These are phyloP conservation scores for Phoebastria nigripes DNA, from an alignment of 2,797 vertebrate genomes.

Conservation along the genomic window DNA sequence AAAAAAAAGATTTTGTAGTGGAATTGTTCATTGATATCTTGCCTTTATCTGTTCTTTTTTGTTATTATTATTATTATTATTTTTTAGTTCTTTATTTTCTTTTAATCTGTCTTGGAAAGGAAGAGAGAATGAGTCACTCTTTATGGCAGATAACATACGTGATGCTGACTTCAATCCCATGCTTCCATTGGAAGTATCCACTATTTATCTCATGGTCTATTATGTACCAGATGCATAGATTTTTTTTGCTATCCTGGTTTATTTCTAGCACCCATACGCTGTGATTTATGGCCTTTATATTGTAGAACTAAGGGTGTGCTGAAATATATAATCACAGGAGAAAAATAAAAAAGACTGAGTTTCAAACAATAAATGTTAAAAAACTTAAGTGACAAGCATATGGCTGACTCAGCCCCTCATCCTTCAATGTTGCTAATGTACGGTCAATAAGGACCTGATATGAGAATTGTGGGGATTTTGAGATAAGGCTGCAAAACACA, in stretches of 20 bases:
- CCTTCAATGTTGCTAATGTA: background rate
- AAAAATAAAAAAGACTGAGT: background rate
- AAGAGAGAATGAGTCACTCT: background rate
- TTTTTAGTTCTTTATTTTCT: background rate
- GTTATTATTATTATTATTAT: too few relatives aligned
- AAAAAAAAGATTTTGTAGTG: background rate
- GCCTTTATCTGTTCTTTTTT: background rate
- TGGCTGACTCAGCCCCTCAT: background rate
- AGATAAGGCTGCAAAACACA: background rate
- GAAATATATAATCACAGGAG: background rate
- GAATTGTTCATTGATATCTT: background rate
- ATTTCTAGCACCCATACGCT: background rate
- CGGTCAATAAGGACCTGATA: background rate
- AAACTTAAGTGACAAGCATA: background rate
- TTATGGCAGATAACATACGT: background rate
- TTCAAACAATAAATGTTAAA: background rate
- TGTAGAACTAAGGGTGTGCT: fast-evolving
- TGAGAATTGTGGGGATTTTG: background rate
- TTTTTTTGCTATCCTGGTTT: background rate
- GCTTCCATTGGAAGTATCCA: background rate
- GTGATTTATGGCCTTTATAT: background rate
- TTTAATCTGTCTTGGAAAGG: background rate
- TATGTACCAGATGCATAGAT: background rate
- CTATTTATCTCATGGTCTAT: background rate
- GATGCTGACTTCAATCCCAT: background rate